These are phyloP conservation scores for Dryomyza anilis DNA, from an alignment of 2,888 invertebrate species.

Conservation along the genomic window DNA sequence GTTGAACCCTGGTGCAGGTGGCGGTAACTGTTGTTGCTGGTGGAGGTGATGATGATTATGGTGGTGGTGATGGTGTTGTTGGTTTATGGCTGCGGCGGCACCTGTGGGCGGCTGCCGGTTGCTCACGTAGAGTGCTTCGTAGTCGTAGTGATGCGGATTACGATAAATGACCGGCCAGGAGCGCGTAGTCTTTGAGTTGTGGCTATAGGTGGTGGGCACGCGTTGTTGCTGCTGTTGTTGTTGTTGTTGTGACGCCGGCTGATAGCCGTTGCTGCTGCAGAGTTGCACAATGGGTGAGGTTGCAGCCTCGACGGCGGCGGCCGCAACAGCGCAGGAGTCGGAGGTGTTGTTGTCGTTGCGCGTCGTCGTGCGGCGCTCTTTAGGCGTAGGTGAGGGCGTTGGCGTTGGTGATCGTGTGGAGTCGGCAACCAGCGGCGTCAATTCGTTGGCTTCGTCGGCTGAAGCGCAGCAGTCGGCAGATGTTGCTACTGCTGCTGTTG, in stretches of 20 bases:
- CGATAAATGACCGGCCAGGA: constrained; percentile 62
- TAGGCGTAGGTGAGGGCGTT: constrained; percentile 13
- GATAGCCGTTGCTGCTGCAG: constrained; percentile 18
- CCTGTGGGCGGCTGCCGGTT: constrained; percentile 37
- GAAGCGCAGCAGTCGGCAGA: too few species aligned
- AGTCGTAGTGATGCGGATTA: constrained; percentile 60
- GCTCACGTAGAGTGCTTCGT: constrained; percentile 56
- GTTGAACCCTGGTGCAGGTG: constrained; percentile 41
- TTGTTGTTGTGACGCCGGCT: constrained; percentile 27
- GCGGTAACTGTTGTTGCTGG: constrained; percentile 22
- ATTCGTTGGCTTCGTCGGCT: constrained; percentile 45
- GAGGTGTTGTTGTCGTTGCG: constrained; percentile 17
- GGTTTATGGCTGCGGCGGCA: constrained; percentile 18
- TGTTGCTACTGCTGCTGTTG: constrained; percentile 26
- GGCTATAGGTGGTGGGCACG: constrained; percentile 50
- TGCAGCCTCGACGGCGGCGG: constrained; percentile 35
- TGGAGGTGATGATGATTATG: constrained; percentile 23
- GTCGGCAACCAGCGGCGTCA: constrained; percentile 45
- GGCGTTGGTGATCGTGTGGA: constrained; percentile 17
- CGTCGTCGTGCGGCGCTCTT: constrained; percentile 24
- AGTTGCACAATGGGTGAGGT: constrained; percentile 27
- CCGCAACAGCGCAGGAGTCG: constrained; percentile 18
- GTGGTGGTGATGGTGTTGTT: constrained; percentile 17
- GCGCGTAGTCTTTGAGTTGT: constrained; percentile 59
- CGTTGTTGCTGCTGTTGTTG: constrained; percentile 32